These are phyloP conservation scores for Aproaerema taeniolella DNA, from an alignment of 2,888 invertebrate genomes.

Conservation along the genomic window DNA sequence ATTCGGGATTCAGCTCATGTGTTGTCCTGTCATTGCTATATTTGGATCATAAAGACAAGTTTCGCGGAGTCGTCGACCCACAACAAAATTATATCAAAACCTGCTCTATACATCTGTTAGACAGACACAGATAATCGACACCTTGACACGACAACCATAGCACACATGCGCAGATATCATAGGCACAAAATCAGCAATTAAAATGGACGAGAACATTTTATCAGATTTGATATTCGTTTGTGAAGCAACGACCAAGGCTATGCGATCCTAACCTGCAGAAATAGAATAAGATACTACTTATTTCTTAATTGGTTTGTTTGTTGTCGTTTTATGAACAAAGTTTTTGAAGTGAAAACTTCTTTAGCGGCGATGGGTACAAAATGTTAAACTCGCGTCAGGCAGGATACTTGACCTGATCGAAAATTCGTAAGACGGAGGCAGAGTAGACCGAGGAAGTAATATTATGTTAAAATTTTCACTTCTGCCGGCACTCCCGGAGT, in stretches of 20 bases:
- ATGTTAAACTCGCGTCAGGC: too few relatives aligned
- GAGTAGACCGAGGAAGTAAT: too few relatives aligned
- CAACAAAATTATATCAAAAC: constrained; percentile 3
- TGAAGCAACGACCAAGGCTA: constrained; percentile 30
- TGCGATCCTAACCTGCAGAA: constrained; percentile 9
- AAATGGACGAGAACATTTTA: constrained; percentile 13
- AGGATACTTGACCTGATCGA: too few relatives aligned
- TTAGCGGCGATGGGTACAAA: too few relatives aligned
- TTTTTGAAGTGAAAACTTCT: too few relatives aligned
- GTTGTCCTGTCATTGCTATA: not conserved
- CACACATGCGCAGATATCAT: constrained; percentile 10
- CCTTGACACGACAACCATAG: constrained; percentile 13
- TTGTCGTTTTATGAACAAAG: too few relatives aligned
- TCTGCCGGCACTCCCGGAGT: too few relatives aligned
- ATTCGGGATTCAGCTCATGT: not conserved
- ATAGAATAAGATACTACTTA: constrained; percentile 6
- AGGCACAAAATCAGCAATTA: constrained; percentile 18
- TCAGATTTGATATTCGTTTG: constrained; percentile 18
- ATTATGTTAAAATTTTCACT: too few relatives aligned
- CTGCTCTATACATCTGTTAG: not conserved
- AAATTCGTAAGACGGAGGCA: too few relatives aligned
- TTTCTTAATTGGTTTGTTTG: constrained; percentile 5
- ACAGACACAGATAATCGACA: constrained; percentile 1
- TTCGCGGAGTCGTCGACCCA: constrained; percentile 5
- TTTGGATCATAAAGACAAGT: too few relatives aligned